These are phyloP conservation scores for Zaprionus taronus DNA, from an alignment of 1,140 invertebrate species.

Conservation along the genomic window DNA sequence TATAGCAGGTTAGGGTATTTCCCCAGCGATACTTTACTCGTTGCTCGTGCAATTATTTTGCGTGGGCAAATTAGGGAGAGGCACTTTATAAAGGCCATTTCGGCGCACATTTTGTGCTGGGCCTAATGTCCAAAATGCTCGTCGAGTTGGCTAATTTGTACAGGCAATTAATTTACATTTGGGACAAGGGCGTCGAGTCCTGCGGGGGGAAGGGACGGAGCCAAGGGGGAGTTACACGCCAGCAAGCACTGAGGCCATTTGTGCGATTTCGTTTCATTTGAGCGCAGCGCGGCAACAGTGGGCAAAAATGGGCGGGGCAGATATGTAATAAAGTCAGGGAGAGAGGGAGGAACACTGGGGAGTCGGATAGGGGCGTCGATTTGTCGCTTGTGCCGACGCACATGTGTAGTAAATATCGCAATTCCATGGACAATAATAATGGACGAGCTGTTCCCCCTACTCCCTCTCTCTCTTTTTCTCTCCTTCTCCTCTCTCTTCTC, in stretches of 20 bases:
- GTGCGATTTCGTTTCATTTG: conserved; percentile 71
- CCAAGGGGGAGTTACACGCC: not conserved
- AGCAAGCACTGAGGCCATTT: conserved; percentile 46
- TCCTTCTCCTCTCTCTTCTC: not conserved
- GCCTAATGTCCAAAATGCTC: conserved; percentile 64
- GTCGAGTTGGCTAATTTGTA: conserved; percentile 71
- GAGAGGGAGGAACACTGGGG: not conserved
- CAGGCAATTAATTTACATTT: conserved; percentile 79
- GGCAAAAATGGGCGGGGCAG: conserved; percentile 3
- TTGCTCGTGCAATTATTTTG: conserved; percentile 31
- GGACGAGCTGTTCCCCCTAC: not conserved
- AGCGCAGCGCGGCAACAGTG: conserved; percentile 21
- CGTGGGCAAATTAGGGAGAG: conserved; percentile 36
- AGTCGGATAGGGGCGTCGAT: not conserved
- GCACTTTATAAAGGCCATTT: conserved; percentile 29
- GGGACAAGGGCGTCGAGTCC: conserved; percentile 19
- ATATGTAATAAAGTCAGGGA: not conserved
- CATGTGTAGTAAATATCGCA: conserved; percentile 52
- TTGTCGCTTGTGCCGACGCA: conserved; percentile 30
- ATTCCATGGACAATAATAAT: conserved; percentile 45
- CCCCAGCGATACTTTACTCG: not conserved
- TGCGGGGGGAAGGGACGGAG: not conserved
- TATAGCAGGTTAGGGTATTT: not conserved
- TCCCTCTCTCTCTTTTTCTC: not conserved
- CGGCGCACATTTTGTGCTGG: conserved; percentile 25